Evolutionary conservation across 2,888 invertebrate genomes (phyloP), one percentile per base, ranked within the genome.

Genomic region (Calameuta idolon): DNA sequence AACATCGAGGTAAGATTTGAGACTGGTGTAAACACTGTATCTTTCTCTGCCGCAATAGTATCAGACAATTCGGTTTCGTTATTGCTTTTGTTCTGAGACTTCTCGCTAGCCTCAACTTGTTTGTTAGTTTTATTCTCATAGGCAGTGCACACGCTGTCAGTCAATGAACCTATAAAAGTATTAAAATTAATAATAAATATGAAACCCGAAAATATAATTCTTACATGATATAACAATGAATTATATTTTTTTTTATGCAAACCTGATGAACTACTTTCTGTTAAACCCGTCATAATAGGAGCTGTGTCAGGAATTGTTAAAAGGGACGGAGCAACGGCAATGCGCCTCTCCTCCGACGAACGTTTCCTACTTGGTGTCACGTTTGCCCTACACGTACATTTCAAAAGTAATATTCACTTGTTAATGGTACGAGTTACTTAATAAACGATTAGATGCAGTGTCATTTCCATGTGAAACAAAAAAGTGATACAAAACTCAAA

Each of bases 231-330:
- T 75, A 69, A 73, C 73, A 69, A 68, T 79, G 74, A 75, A 73
- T 5, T 31, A 11, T 69, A 12, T 68, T 55, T 55, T 55, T 55
- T 33, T 69, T 74, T 79, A 80, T 79, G 79, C 87, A 75, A 86
- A 91, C 94, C 94, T 78, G 94, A 94, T 35, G 94, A 94, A 85
- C 94, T 94, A 88, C 94, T 94, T 87, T 94, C 94, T 0, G 94
- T 94, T 77, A 94, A 89, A 82, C 92, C 92, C 77, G 92, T 85
- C 81, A 88, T 88, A 81, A 88, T 84, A 82, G 87, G 86, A 82
- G 84, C 83, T 84, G 86, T 86, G 85, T 93, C 93, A 77, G 92
- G 91, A 76, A 93, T 92, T 75, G 92, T 92, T 84, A 93, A 90
- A 77, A 93, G 85, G 82, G 92, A 90, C 68, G 93, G 91, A 79